Evolutionary conservation across 2,113 vertebrate genomes (phyloP).

Genomic region (Misgurnus anguillicaudatus): DNA sequence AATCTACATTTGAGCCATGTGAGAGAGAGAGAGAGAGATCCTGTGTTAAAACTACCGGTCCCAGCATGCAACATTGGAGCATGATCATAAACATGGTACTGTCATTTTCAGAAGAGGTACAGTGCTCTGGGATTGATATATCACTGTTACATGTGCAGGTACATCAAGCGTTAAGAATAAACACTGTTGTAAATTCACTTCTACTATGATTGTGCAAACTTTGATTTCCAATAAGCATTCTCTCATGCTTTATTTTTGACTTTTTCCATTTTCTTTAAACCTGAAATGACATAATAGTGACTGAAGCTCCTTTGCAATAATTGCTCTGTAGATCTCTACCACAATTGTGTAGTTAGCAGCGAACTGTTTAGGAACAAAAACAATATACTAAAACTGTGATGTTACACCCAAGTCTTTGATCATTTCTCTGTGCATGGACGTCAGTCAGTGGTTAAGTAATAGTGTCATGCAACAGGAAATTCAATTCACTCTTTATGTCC

Average conservation of each 20-base stretch:
- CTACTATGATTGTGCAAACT: background rate
- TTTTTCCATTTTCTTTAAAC: background rate
- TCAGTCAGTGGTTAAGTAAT: background rate
- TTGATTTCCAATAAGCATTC: background rate
- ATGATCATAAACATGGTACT: slow-evolving; percentile 63
- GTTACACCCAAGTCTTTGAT: slow-evolving; percentile 7
- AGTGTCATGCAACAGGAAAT: slow-evolving; percentile 9
- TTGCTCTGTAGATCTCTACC: background rate
- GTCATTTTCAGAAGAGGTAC: slow-evolving; percentile 65
- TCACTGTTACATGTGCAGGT: slow-evolving; percentile 24
- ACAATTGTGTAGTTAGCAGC: background rate
- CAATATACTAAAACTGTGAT: slow-evolving; percentile 42
- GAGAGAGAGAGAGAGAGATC: slow-evolving; percentile 29
- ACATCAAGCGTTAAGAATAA: slow-evolving; percentile 8
- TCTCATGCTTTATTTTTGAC: background rate
- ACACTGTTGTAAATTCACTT: slow-evolving; percentile 24
- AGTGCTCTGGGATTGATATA: slow-evolving; percentile 55
- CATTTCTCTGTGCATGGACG: background rate
- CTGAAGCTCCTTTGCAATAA: slow-evolving; percentile 17
- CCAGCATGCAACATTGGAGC: slow-evolving; percentile 68
- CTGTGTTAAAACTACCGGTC: slow-evolving; percentile 62
- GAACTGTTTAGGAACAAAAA: background rate
- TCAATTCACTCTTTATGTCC: background rate
- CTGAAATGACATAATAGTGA: background rate
- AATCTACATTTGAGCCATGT: slow-evolving; percentile 24